Percentiles rank a stretch among this genome's conserved stretches.
Evolutionary conservation across 2,113 vertebrate species (phyloP).

Genomic region (Casuarius casuarius): DNA sequence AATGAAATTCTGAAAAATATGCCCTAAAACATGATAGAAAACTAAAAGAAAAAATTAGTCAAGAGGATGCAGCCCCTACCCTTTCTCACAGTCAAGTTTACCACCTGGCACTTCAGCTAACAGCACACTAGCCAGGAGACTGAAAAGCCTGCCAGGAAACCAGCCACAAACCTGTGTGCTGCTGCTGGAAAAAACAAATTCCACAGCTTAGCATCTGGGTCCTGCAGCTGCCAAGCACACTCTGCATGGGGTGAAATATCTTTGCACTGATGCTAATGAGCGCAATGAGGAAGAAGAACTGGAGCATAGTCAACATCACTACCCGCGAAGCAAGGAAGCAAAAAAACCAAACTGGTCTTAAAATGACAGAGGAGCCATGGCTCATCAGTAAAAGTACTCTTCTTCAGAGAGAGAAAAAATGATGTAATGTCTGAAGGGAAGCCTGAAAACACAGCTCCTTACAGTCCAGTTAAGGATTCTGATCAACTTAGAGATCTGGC

Average conservation of each 20-base stretch:
- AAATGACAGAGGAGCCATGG: not conserved
- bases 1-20: not conserved
- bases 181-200: slow-evolving; percentile 57
- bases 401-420: not conserved
- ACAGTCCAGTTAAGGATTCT: not conserved
- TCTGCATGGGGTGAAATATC: not conserved
- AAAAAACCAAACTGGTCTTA: not conserved
- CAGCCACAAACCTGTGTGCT: not conserved
- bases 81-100: not conserved
- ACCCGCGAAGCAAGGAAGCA: not conserved
- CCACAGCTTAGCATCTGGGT: not conserved
- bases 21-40: slow-evolving; percentile 1
- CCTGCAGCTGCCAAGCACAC: not conserved
- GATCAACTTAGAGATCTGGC: not conserved
- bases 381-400: not conserved
- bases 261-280: not conserved
- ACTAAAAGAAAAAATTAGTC: not conserved
- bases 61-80: not conserved
- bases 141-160: slow-evolving; percentile 20
- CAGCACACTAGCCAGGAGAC: not conserved
- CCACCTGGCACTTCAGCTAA: not conserved
- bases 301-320: not conserved
- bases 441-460: not conserved
- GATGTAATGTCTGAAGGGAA: not conserved
- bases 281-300: not conserved